phyloP scores from a whole-genome alignment of 2,888 invertebrate genomes.

The Diarsia brunnea region DNA sequence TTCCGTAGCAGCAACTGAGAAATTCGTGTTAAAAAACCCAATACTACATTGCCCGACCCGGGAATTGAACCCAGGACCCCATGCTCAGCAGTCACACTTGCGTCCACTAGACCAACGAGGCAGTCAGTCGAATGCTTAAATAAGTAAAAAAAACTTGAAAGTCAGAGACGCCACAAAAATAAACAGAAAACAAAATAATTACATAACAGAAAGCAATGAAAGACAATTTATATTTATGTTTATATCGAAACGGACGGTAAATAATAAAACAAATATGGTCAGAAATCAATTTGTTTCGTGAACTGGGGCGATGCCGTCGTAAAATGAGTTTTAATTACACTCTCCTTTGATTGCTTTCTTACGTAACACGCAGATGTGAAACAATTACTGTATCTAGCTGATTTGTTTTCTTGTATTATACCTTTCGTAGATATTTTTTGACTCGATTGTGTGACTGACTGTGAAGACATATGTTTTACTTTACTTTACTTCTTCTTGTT shows the following conservation, averaged over 20 bases:
- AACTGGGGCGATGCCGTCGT: constrained; percentile 37
- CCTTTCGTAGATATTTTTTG: background rate
- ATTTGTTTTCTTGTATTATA: background rate
- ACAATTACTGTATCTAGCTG: background rate
- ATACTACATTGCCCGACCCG: no score
- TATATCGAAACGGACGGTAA: constrained; percentile 38
- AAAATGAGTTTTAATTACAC: constrained; percentile 54
- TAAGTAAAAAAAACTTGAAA: background rate
- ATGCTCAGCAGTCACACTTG: no score
- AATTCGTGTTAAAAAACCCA: no score
- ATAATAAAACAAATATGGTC: constrained; percentile 56
- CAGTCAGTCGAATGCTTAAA: background rate
- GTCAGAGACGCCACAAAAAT: constrained; percentile 2
- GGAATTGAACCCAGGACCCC: no score
- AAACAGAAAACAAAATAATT: constrained; percentile 15
- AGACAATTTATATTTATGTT: constrained; percentile 39
- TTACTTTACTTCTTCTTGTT: background rate
- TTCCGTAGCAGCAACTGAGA: no score
- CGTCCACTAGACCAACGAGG: no score
- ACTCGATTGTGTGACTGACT: background rate
- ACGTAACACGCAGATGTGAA: constrained; percentile 24
- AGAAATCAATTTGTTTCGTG: constrained; percentile 48
- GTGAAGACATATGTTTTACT: background rate
- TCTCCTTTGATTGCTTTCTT: constrained; percentile 45
- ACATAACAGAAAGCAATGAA: constrained; percentile 30